Base-by-base conservation (phyloP, 2,888 invertebrate genomes). In the Tipula confusa region DNA sequence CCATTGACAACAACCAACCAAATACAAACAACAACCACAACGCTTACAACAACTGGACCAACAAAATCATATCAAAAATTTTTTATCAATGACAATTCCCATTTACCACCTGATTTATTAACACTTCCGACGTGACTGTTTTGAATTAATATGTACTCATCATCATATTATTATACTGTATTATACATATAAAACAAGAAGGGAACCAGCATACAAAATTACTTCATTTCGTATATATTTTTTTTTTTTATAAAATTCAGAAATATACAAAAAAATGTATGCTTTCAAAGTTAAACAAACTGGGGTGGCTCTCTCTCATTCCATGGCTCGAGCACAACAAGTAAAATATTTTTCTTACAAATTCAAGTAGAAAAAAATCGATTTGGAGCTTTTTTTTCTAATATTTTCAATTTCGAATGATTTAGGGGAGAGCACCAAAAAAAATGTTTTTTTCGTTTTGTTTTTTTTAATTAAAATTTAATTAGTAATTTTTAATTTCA, bases 81-180 rank as follows among this genome's bases (percentile, higher is more conserved):
- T 82, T 82, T 82, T 82, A 82, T 82, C 18, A 82, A 82, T 24
- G 82, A 82, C 18, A 82, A 82, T 36, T 33, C 82, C 9, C 29
- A 82, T 82, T 33, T 82, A 33, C 82, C 82, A 36, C 82, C 82
- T 33, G 82, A 82, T 33, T 82, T 82, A 33, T 33, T 82, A 33
- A 82, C 82, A 33, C 33, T 82, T 33, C 82, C 82, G n/a, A 82
- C 82, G 33, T 82, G 82, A 82, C 82, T 82, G 33, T 29, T 82
- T 15, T 82, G 82, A 82, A 82, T 33, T 80, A 80, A 80, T 64
- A 18, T 24, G 64, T n/a, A n/a, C 24, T 9, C 64, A 64, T 24
- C 64, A 24, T 24, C 24, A 43, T 43, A 43, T n/a, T 3, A 43
- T 6, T n/a, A 43, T 11, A 36, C 2, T 7, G 9, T 11, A 36